phyloP scores from a whole-genome alignment of 2,888 invertebrate genomes.

The Ellobium chinense region DNA sequence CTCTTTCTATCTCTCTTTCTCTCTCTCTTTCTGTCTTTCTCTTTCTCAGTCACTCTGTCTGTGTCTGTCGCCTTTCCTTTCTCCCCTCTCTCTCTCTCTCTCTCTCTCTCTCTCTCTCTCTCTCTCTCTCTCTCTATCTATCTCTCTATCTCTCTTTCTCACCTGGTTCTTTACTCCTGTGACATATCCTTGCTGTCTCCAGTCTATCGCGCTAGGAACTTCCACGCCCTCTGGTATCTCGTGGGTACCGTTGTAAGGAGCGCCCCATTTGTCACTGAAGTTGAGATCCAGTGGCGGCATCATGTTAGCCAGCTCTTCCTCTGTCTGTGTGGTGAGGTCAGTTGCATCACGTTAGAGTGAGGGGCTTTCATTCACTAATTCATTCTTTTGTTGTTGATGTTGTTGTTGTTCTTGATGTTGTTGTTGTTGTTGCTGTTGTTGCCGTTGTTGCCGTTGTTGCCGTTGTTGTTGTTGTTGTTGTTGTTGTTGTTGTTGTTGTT shows the following conservation, averaged over 20 bases:
- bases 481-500: no score
- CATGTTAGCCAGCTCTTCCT: neutral
- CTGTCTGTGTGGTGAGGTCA: neutral
- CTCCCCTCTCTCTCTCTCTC: neutral
- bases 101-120: neutral
- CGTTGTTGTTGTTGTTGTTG: no score
- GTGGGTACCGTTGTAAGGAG: no score
- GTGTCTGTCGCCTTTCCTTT: neutral
- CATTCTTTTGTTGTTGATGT: no score
- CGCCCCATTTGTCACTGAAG: no score
- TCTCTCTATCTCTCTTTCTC: neutral
- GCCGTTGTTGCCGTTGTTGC: no score
- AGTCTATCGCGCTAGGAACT: slow-evolving; percentile 83
- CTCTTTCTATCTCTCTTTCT: no score
- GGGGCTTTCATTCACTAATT: neutral
- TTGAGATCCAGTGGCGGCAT: no score
- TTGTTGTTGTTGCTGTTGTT: no score
- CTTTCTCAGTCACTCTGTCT: neutral
- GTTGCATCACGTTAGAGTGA: neutral
- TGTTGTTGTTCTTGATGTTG: no score
- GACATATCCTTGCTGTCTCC: slow-evolving; percentile 91
- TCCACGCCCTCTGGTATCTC: no score
- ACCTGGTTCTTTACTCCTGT: slow-evolving; percentile 87
- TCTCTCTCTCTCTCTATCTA: neutral
- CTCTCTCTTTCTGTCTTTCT: no score